phyloP scores from a whole-genome alignment of 1,140 invertebrate species.

The Batillaria attramentaria region DNA sequence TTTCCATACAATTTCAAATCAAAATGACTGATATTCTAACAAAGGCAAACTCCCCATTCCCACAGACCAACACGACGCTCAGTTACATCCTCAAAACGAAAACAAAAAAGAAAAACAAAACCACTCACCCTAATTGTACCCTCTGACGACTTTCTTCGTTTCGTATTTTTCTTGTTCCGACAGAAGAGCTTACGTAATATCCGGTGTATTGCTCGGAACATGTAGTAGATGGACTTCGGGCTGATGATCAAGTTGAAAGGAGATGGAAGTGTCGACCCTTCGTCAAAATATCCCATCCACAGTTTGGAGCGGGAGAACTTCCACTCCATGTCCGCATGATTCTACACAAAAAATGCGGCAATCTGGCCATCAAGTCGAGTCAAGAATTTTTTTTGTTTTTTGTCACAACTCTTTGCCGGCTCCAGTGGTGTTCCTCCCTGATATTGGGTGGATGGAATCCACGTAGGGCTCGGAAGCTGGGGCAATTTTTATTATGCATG shows the following conservation, averaged over 20 bases:
- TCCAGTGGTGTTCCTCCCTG: no score
- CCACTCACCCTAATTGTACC: slow-evolving; percentile 54
- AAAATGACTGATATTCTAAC: no score
- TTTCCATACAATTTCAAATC: no score
- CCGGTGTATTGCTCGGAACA: slow-evolving; percentile 60
- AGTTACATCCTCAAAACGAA: no score
- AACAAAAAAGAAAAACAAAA: no score
- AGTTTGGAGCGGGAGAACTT: slow-evolving; percentile 77
- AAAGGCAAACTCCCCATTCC: no score
- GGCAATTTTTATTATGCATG: no score
- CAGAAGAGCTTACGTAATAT: slow-evolving; percentile 40
- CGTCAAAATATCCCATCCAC: slow-evolving; percentile 78
- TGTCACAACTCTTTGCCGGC: no score
- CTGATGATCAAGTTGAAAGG: slow-evolving; percentile 77
- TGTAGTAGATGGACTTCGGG: slow-evolving; percentile 75
- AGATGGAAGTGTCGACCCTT: slow-evolving; percentile 75
- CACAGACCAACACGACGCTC: no score
- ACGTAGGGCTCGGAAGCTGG: no score
- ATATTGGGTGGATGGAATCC: no score
- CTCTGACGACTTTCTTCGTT: slow-evolving; percentile 49
- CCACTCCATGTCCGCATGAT: slow-evolving; percentile 77
- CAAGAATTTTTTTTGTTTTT: background rate
- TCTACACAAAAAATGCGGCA: slow-evolving; percentile 71
- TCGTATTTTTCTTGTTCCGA: slow-evolving; percentile 12
- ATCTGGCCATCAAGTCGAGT: background rate